Evolutionary conservation across 35 echinoderm and acorn worm species (phyloP).

Genomic region (Heliocidaris tuberculata): DNA sequence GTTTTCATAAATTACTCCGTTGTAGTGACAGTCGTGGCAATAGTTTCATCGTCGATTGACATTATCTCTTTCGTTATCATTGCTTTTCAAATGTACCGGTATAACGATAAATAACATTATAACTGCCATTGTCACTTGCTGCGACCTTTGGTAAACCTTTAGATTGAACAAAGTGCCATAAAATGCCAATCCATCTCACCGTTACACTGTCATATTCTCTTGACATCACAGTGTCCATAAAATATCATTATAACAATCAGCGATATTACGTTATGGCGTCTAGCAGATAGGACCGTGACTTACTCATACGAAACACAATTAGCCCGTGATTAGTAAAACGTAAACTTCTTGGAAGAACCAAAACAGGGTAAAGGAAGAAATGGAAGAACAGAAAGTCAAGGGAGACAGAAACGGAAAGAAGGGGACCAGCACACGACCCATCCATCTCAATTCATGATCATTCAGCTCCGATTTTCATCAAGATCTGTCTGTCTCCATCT

Average conservation of each 20-base stretch:
- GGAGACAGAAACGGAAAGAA: background rate
- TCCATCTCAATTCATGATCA: constrained; percentile 22
- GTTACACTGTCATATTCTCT: background rate
- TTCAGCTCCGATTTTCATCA: constrained; percentile 33
- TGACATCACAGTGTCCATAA: background rate
- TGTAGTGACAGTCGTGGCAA: background rate
- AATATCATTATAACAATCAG: constrained; percentile 13
- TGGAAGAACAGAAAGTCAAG: background rate
- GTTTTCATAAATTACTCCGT: background rate
- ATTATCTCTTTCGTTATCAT: background rate
- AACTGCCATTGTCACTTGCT: constrained; percentile 12
- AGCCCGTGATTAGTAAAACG: background rate
- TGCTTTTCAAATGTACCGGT: background rate
- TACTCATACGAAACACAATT: background rate
- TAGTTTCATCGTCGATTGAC: background rate
- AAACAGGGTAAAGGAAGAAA: background rate
- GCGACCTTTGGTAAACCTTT: constrained; percentile 1
- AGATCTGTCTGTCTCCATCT: constrained; percentile 44
- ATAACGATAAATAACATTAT: constrained; percentile 1
- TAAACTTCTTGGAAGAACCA: background rate
- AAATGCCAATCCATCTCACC: background rate
- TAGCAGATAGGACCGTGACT: background rate
- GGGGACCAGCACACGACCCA: background rate
- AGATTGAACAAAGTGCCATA: background rate
- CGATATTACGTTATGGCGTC: constrained; percentile 16